Evolutionary conservation across 2,797 vertebrate species (phyloP).

Genomic region (Loriculus beryllinus): DNA sequence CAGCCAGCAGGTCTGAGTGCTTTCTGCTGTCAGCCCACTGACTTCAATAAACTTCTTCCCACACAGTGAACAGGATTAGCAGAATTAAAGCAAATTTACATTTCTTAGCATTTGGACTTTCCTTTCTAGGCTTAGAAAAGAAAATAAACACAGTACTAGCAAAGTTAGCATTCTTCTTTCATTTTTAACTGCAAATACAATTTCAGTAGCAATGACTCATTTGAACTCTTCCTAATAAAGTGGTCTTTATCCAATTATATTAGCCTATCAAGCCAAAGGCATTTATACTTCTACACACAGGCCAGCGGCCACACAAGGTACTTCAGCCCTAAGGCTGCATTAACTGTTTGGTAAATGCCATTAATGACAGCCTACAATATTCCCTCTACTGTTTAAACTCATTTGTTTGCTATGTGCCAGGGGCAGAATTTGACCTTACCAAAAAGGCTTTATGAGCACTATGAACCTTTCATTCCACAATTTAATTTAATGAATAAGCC

Average conservation of each 20-base stretch:
- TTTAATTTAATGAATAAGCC: conserved; percentile 17
- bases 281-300: neutral
- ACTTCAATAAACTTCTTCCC: neutral
- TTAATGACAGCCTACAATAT: neutral
- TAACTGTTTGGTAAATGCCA: conserved; percentile 3
- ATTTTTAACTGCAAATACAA: neutral
- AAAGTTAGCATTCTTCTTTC: neutral
- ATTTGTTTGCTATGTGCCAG: neutral
- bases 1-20: neutral
- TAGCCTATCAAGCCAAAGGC: neutral
- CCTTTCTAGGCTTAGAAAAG: neutral
- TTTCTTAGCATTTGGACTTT: neutral
- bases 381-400: conserved; percentile 5
- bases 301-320: conserved; percentile 27
- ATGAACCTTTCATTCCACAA: conserved; percentile 8
- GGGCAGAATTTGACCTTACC: neutral
- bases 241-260: conserved; percentile 32
- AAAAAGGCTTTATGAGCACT: conserved; percentile 10
- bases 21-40: neutral
- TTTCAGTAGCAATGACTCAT: neutral
- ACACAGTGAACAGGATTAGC: neutral
- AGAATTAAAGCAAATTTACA: neutral
- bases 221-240: neutral
- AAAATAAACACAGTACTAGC: neutral
- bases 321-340: neutral